Evolutionary conservation across 2,797 vertebrate genomes (phyloP), one percentile per base, ranked within the genome.

Genomic region (Heterohyrax brucei): DNA sequence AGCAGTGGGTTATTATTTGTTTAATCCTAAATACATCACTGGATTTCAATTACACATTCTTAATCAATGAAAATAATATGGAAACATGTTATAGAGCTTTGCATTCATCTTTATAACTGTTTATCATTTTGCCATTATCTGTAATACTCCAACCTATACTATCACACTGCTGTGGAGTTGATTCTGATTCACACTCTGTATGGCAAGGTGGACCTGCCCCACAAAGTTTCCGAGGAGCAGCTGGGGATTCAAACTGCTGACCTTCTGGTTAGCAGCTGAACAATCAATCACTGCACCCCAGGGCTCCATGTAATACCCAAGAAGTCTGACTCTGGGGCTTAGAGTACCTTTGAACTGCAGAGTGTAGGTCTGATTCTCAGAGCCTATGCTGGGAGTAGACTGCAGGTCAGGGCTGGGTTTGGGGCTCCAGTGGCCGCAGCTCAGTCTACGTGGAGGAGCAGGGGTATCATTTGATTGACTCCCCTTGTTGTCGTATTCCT

Each of bases 41-140:
- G 72, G 13, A 91, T 83, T 92, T 76, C 10, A 92, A 46, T 68
- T 91, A 83, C 46, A 85, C 7, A 66, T 56, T 64, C 76, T 97
- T 7, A 39, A 0, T 61, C 72, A 93, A 66, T 64, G 39, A 64
- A 93, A 96, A 93, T 6, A 66, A 48, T 0, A 76, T 22, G 83
- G 33, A n/a, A 78, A 95, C 12, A 86, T 61, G 18, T 4, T 14
- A 95, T 7, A 72, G 9, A 6, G 16, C 72, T 89, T 68, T 96
- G 84, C 75, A 53, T 70, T 26, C 87, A 80, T 48, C 26, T 81
- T 83, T 92, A 80, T 10, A 72, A 66, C n/a, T 79, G 61, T 77
- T 93, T 89, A 66, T 82, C 53, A 78, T 90, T 79, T 91, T 87
- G 70, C 19, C 30, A 79, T 83, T 76, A 46, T 50, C 12, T 39